phyloP scores from a whole-genome alignment of 2,888 invertebrate genomes.

The Acleris cristana region DNA sequence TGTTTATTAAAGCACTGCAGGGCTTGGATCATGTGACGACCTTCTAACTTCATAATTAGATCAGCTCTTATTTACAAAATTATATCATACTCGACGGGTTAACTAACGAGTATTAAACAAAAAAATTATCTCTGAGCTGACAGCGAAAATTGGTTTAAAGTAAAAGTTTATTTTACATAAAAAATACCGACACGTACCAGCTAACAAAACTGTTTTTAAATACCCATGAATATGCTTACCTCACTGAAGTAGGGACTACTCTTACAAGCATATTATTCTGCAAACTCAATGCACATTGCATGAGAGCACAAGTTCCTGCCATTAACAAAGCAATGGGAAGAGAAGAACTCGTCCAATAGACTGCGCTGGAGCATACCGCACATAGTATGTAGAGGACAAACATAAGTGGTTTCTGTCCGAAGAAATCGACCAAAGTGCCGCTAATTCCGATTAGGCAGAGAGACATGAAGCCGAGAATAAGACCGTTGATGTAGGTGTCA shows the following conservation, averaged over 20 bases:
- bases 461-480: slow-evolving; percentile 53
- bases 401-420: slow-evolving; percentile 55
- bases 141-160: no score
- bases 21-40: no score
- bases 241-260: slow-evolving; percentile 60
- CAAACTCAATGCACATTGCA: slow-evolving; percentile 55
- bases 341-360: slow-evolving; percentile 58
- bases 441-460: slow-evolving; percentile 49
- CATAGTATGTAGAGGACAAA: slow-evolving; percentile 49
- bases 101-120: no score
- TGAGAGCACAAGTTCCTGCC: slow-evolving; percentile 55
- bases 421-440: slow-evolving; percentile 48
- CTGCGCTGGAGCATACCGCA: slow-evolving; percentile 46
- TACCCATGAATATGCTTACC: slow-evolving; percentile 46
- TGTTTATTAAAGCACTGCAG: no score
- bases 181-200: not conserved
- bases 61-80: no score
- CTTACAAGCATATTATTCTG: slow-evolving; percentile 56
- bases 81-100: no score
- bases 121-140: no score
- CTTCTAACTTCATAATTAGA: no score
- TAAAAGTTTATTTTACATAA: no score
- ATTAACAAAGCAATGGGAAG: slow-evolving; percentile 56
- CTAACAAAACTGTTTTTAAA: not conserved
- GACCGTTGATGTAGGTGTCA: slow-evolving; percentile 57